Conservation (phyloP, 2,113 vertebrate species). For the Prunella fulvescens region DNA sequence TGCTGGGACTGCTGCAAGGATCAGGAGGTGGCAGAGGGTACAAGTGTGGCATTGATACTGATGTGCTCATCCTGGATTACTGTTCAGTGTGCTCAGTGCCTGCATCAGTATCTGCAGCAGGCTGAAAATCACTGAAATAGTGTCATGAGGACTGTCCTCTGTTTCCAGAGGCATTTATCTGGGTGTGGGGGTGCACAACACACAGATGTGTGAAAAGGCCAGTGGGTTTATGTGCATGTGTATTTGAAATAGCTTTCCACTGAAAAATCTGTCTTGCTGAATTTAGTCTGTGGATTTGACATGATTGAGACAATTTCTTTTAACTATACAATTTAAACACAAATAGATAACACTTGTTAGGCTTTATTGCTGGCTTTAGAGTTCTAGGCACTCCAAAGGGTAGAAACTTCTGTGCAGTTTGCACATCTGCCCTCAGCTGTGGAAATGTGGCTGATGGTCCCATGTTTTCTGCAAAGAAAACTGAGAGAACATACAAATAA, state of each 20-base stretch:
- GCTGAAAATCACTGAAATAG: background rate
- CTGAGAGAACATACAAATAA: background rate
- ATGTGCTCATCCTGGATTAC: background rate
- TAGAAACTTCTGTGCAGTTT: background rate
- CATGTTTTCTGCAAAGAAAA: background rate
- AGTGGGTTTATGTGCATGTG: fast-evolving
- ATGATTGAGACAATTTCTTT: background rate
- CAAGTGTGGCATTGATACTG: background rate
- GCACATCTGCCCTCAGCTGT: background rate
- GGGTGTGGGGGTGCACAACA: background rate
- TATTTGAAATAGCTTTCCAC: background rate
- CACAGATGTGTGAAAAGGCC: background rate
- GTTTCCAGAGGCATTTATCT: background rate
- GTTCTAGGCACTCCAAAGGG: background rate
- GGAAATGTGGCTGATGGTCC: background rate
- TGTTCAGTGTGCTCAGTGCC: background rate
- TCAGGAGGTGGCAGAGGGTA: background rate
- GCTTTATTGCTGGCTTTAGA: background rate
- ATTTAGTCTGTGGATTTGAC: background rate
- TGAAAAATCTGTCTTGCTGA: background rate
- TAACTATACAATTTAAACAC: background rate
- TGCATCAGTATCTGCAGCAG: background rate
- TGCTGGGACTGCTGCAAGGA: background rate
- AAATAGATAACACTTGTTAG: background rate
- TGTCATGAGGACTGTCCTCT: background rate